Percentiles rank a stretch among this genome's conserved stretches.
phyloP scores from a whole-genome alignment of 2,888 invertebrate genomes.

The Zaprionus lineosus region DNA sequence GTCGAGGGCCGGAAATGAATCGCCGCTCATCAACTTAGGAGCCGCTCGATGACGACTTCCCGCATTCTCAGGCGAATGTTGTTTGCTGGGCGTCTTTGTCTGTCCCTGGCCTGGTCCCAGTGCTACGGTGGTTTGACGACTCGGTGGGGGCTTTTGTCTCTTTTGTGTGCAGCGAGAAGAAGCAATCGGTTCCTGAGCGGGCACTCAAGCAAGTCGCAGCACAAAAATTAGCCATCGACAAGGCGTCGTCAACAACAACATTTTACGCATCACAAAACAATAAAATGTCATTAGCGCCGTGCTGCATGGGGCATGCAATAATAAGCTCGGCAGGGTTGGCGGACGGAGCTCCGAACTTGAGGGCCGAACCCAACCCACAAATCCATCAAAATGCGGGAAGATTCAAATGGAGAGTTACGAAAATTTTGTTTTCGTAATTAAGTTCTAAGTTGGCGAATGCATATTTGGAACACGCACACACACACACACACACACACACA shows the following conservation, averaged over 20 bases:
- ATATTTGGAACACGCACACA: conserved; percentile 12
- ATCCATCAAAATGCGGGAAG: conserved; percentile 72
- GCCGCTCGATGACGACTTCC: conserved; percentile 47
- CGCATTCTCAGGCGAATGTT: conserved; percentile 47
- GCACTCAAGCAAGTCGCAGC: conserved; percentile 63
- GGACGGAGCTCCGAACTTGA: neutral
- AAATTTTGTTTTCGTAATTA: conserved; percentile 67
- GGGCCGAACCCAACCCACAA: conserved; percentile 40
- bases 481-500: conserved; percentile 8
- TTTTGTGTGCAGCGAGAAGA: conserved; percentile 26
- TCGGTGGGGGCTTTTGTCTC: neutral
- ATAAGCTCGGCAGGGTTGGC: conserved; percentile 39
- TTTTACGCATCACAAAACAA: conserved; percentile 75
- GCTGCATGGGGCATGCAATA: conserved; percentile 28
- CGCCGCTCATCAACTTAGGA: conserved; percentile 53
- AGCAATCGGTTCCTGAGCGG: conserved; percentile 41
- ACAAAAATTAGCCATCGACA: conserved; percentile 44
- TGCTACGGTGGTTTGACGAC: too few species aligned
- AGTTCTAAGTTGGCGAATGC: conserved; percentile 65
- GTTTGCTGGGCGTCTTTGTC: conserved; percentile 35
- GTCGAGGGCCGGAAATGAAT: conserved; percentile 60
- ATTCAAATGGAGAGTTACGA: conserved; percentile 30
- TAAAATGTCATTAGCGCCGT: conserved; percentile 66
- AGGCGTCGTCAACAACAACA: conserved; percentile 34
- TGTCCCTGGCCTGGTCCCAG: too few species aligned